Evolutionary conservation across 2,113 vertebrate species (phyloP), one percentile per base, ranked within the genome.

Genomic region (Circaetus gallicus): DNA sequence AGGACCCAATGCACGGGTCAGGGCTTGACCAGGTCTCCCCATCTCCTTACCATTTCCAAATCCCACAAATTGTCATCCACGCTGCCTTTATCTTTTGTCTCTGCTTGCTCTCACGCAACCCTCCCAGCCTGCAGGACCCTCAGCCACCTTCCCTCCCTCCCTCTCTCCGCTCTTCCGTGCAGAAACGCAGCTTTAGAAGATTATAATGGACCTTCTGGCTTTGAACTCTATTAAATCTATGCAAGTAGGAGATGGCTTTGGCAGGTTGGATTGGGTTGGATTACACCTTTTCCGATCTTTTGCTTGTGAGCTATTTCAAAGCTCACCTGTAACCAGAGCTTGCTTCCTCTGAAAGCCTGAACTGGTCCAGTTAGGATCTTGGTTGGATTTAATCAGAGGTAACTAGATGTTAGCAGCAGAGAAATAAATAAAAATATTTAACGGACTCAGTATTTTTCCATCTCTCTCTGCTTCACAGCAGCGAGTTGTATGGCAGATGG

Each of bases 1-100:
- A 47, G 38, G 52, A 42, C 18, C 8, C 61, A 16, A 1, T 0
- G 56, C 47, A 38, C 4, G 8, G 40, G 11, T 9, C 17, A 2
- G 28, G 32, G n/a, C 22, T 56, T n/a, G 65, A 45, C 56, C 50
- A 11, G 2, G 2, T 16, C 43, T 34, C 56, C 22, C 71, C 67
- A 6, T 20, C 28, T 49, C 21, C 11, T 50, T 4, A 4, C 9
- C 22, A 0, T 14, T 32, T 19, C 36, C 12, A 32, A 55, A 47
- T 24, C 40, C 59, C 73, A 18, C 25, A 0, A 1, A 7, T 19
- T 2, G 0, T 11, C 0, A 0, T 56, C 49, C 58, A 0, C 0
- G 0, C 49, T 38, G 62, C 77, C 16, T 43, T 43, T 43, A 4
- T 15, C 31, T 42, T 6, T 22, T 2, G 4, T 13, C 63, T 59